phyloP scores from a whole-genome alignment of 2,113 vertebrate genomes.

The Tretioscincus oriximinensis region DNA sequence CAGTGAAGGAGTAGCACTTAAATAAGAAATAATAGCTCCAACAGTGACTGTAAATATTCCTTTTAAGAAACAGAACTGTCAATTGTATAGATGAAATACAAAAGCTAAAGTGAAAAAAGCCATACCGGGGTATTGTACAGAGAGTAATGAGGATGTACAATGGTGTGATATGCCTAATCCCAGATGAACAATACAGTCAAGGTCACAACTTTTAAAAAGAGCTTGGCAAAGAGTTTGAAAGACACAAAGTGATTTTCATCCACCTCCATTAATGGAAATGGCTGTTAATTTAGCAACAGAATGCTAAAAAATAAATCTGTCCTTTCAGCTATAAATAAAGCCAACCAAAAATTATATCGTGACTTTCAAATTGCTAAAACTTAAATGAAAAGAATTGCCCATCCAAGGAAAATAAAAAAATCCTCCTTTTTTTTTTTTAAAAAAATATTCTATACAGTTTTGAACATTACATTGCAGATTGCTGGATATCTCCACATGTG shows the following conservation, averaged over 20 bases:
- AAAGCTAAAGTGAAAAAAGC: not conserved
- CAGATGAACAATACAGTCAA: not conserved
- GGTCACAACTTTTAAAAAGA: not conserved
- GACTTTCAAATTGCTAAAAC: not conserved
- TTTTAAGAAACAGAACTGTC: not conserved
- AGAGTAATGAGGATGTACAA: not conserved
- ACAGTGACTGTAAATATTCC: not conserved
- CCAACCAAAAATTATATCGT: not conserved
- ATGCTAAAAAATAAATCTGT: not conserved
- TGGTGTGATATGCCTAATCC: not conserved
- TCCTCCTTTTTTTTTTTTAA: no score
- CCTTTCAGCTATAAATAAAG: not conserved
- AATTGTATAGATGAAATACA: not conserved
- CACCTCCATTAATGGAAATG: constrained; percentile 14
- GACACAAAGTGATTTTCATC: constrained; percentile 8
- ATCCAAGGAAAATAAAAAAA: no score
- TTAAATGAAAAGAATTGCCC: not conserved
- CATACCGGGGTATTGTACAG: not conserved
- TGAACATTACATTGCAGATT: not conserved
- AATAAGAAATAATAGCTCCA: not conserved
- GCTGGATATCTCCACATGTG: no score
- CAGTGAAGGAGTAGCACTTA: not conserved
- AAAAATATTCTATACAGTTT: not conserved
- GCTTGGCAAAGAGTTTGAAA: not conserved
- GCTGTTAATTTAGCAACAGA: not conserved